phyloP scores from a whole-genome alignment of 2,113 vertebrate species.

The Eptesicus fuscus region DNA sequence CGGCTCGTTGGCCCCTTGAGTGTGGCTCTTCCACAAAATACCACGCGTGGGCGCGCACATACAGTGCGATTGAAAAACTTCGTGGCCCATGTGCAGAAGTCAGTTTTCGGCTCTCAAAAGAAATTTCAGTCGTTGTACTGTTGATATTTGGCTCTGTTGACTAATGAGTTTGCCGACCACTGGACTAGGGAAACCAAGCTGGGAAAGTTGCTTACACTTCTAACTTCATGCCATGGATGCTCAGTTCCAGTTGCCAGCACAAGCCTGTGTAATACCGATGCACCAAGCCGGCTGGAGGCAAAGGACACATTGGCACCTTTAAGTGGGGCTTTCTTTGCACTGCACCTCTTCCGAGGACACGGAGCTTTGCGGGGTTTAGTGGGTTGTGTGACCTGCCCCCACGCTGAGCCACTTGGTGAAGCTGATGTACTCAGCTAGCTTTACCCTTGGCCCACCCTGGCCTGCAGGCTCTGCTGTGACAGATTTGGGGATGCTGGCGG shows the following conservation, averaged over 20 bases:
- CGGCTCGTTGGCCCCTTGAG: no score
- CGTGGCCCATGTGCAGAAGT: no score
- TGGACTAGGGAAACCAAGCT: neutral
- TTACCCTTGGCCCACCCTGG: neutral
- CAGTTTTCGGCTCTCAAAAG: no score
- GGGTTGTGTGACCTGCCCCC: neutral
- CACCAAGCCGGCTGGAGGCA: neutral
- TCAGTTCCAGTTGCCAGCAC: neutral
- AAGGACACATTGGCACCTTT: neutral
- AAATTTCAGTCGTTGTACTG: no score
- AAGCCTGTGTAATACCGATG: neutral
- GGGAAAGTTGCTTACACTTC: neutral
- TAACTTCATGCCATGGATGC: neutral
- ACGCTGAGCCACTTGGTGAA: neutral
- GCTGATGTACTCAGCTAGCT: neutral
- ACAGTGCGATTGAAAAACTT: no score
- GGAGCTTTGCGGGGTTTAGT: neutral
- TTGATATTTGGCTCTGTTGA: no score
- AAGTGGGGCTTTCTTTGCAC: neutral
- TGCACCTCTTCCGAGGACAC: neutral
- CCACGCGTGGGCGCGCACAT: no score
- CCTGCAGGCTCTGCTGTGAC: neutral
- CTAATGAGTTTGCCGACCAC: no score
- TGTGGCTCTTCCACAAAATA: no score
- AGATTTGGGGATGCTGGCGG: neutral